Evolutionary conservation across 2,113 vertebrate genomes (phyloP), one percentile per base, ranked within the genome.

Genomic region (Paralichthys olivaceus): DNA sequence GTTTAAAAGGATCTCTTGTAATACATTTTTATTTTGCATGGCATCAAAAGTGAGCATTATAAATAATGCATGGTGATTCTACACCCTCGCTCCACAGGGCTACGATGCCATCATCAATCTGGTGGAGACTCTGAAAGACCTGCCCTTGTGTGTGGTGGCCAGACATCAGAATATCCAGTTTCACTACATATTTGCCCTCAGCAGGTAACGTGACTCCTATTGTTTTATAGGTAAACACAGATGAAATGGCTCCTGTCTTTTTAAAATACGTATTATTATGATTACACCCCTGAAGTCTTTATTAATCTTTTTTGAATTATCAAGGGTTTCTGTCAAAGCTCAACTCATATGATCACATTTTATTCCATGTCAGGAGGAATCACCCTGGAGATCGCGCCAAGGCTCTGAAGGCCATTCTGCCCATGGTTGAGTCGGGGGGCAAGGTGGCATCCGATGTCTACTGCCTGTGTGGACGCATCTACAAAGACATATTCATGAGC

Each of bases 381-480:
- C 73, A 32, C 4, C 88, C 94, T 0, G 96, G 96, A 8, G 97
- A 98, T 88, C 94, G 96, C 0, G 81, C 92, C n/a, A 96, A 94
- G 79, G 97, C 97, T 0, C 84, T 98, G 73, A 65, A 91, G 0
- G 89, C 94, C 64, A 95, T 98, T 74, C 89, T 97, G 73, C 96
- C 96, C 0, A 83, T 96, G 13, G 94, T 96, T 47, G 87, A 94
- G 75, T 78, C 68, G 0, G 92, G 80, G 4, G 86, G 79, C 29
- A 86, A 89, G 0, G 95, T 96, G 65, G 94, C 94, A 0, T 97
- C 97, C 0, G 96, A 98, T 23, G 91, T 97, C 15, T 96, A 94
- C 90, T 98, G 96, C 88, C 93, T 98, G 80, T 97, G 96, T 4
- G 96, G 96, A 25, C 96, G 97, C 1, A 90, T 98, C 90, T 98